Conservation (phyloP, 2,113 vertebrate genomes). For the Tretioscincus oriximinensis region DNA sequence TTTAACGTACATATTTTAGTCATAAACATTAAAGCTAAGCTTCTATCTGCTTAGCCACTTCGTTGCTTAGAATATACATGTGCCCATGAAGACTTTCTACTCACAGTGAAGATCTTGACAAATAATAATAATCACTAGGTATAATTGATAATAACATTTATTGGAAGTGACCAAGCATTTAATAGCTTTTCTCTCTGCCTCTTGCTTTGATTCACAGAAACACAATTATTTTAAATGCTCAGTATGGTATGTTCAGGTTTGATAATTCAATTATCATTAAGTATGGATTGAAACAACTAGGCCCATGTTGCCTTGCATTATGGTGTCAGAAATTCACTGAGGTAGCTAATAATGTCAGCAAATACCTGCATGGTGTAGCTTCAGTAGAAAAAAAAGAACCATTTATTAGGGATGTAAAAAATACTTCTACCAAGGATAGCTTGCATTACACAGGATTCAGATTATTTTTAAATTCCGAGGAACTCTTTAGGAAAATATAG, state of each 20-base stretch:
- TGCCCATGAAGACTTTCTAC: slow-evolving; percentile 25
- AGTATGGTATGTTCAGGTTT: slow-evolving; percentile 57
- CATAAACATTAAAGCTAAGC: slow-evolving; percentile 52
- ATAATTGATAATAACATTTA: slow-evolving; percentile 62
- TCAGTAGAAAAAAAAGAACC: slow-evolving; percentile 33
- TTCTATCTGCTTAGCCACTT: slow-evolving; percentile 38
- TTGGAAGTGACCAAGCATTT: slow-evolving; percentile 66
- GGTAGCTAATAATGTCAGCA: slow-evolving; percentile 58
- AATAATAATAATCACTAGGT: slow-evolving; percentile 57
- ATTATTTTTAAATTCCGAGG: no score
- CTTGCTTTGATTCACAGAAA: slow-evolving; percentile 59
- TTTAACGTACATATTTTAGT: slow-evolving; percentile 47
- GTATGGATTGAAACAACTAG: slow-evolving; percentile 62
- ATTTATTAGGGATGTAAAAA: slow-evolving; percentile 35
- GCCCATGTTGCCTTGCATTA: slow-evolving; percentile 35
- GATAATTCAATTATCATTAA: slow-evolving; percentile 71
- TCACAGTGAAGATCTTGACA: slow-evolving; percentile 55
- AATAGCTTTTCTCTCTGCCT: slow-evolving; percentile 57
- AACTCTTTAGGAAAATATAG: no score
- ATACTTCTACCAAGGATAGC: slow-evolving; percentile 49
- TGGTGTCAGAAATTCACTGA: slow-evolving; percentile 49
- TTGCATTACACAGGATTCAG: not conserved
- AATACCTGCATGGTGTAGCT: slow-evolving; percentile 41
- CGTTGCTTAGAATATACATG: slow-evolving; percentile 38
- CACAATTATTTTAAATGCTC: slow-evolving; percentile 56